Base-by-base conservation (phyloP, 2,888 invertebrate species). In the Dorcus hopei region DNA sequence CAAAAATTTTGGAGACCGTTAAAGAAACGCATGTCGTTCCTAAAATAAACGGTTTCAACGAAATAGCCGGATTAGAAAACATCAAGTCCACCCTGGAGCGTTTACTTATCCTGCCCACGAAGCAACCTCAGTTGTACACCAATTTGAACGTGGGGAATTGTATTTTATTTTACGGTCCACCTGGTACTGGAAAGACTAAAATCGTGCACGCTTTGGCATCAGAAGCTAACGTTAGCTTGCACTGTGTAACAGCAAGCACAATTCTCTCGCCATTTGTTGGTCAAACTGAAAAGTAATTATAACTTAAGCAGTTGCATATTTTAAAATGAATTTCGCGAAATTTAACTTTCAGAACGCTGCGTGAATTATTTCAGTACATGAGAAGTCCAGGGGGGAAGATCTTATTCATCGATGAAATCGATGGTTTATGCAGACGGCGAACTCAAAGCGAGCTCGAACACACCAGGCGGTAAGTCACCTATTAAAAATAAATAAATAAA, bases 341-440 rank as follows among this genome's bases (percentile, higher is more conserved):
- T 11, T 50, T 42, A 9, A 56, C 51, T 59, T 58, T 23, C 49
- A 76, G 74, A 60, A 70, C 71, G 51, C 62, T 77, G 7, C 66
- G 68, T 59, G 57, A 54, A 9, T 59, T 76, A 39, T 78, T 78
- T 63, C 61, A 71, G 41, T 64, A 67, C 40, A 70, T 79, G 49
- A 68, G 64, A 52, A 59, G 59, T 8, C 67, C 49, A 38, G 62
- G 68, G 4, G 73, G 76, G 58, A 77, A 79, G 11, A 76, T 85
- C 11, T 74, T 85, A 41, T 85, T 85, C 69, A 80, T 85, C 56
- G 85, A 85, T 72, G 85, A 85, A 74, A 80, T 85, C 42, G 85
- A 85, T 72, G 80, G 83, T 52, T 72, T 85, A 55, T 85, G 83
- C 69, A 74, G 82, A 40, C 78, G 74, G 63, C 72, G 85, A 53